Conservation (phyloP, 2,888 invertebrate genomes). For the Bruchidius siliquastri region DNA sequence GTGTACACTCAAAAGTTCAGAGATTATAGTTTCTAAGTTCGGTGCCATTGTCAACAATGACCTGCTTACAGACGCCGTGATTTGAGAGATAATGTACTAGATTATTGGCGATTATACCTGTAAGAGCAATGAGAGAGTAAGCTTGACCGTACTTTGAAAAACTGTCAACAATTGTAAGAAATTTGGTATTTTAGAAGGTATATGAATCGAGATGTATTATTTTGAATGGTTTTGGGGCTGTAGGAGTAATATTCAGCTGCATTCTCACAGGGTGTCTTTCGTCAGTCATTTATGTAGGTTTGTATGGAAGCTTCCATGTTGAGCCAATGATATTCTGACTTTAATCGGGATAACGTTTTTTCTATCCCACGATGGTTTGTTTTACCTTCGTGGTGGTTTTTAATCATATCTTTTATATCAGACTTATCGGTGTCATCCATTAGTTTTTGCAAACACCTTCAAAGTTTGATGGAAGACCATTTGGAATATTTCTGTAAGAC, state of each 20-base stretch:
- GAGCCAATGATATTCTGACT: constrained; percentile 11
- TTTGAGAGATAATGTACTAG: constrained; percentile 19
- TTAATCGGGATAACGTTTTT: constrained; percentile 6
- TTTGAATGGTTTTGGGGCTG: constrained; percentile 3
- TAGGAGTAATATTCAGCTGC: constrained; percentile 4
- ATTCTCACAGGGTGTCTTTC: constrained; percentile 7
- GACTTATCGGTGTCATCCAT: constrained; percentile 4
- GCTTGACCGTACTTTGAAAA: constrained; percentile 24
- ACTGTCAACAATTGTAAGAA: constrained; percentile 21
- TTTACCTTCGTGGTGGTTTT: constrained; percentile 8
- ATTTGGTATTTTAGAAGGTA: constrained; percentile 16
- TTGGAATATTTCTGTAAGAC: not conserved
- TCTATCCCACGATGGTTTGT: constrained; percentile 9
- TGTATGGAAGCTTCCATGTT: constrained; percentile 9
- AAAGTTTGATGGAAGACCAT: constrained; percentile 4
- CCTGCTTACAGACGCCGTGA: constrained; percentile 19
- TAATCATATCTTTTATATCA: constrained; percentile 5
- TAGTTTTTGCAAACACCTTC: constrained; percentile 3
- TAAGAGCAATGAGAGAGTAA: constrained; percentile 9
- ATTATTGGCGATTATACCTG: constrained; percentile 11
- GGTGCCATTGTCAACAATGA: constrained; percentile 20
- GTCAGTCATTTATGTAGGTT: constrained; percentile 11
- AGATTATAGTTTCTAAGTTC: constrained; percentile 19
- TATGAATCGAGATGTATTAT: constrained; percentile 13
- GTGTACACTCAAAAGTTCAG: constrained; percentile 18